phyloP scores from a whole-genome alignment of 1,140 invertebrate genomes.

The Geopemphigus sp. region DNA sequence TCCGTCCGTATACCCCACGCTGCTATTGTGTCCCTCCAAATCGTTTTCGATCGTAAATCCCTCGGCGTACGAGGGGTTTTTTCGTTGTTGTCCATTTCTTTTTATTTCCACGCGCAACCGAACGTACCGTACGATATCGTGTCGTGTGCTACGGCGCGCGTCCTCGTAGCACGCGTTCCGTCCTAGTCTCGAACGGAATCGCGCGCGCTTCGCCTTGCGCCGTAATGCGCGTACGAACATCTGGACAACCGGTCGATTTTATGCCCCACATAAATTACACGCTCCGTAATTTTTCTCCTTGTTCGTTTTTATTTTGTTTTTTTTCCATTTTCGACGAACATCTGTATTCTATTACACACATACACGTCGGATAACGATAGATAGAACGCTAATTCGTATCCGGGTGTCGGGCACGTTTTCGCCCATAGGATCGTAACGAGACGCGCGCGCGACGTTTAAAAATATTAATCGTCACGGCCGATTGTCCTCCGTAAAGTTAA shows the following conservation, averaged over 20 bases:
- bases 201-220: not conserved
- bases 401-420: too few relatives aligned
- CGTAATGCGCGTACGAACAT: not conserved
- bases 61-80: too few relatives aligned
- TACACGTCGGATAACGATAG: not conserved
- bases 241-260: conserved; percentile 19
- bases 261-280: conserved; percentile 21
- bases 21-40: too few relatives aligned
- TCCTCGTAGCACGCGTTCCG: not conserved
- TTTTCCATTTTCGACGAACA: not conserved
- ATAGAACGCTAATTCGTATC: too few relatives aligned
- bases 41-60: too few relatives aligned
- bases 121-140: not conserved
- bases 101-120: too few relatives aligned
- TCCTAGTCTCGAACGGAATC: conserved; percentile 4
- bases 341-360: conserved; percentile 17
- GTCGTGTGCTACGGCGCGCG: not conserved
- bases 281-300: not conserved
- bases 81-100: too few relatives aligned
- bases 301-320: not conserved
- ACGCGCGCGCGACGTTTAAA: too few relatives aligned
- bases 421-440: too few relatives aligned
- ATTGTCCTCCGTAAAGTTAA: too few relatives aligned
- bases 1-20: too few relatives aligned
- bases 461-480: too few relatives aligned